Evolutionary conservation across 2,888 invertebrate species (phyloP), one percentile per base, ranked within the genome.

Genomic region (Sesamia inferens): DNA sequence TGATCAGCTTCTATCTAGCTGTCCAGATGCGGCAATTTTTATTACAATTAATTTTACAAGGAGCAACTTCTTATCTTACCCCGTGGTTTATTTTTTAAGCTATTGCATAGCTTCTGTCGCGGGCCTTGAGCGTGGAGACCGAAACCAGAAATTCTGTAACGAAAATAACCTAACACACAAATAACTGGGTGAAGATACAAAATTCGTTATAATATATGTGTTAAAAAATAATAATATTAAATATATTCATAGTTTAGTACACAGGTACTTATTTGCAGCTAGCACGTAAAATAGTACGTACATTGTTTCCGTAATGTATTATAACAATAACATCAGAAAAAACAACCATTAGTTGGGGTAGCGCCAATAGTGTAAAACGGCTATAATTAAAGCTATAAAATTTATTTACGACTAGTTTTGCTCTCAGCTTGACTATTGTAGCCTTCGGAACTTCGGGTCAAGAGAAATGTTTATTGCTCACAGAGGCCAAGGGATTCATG

Each of bases 311-410:
- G 6, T 4, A 16, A 11, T 4, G n/a, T 54, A 39, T 65, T n/a
- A 14, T 54, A 31, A 39, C 67, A 78, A 78, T 58, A 58, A 57
- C 62, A 31, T 47, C 39, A 48, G 22, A 39, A 69, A 62, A 54
- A 64, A 51, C 59, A 24, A 62, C 24, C 51, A 47, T 57, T 75
- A n/a, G 39, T 57, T 47, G 39, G 14, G 55, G 55, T 65, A 64
- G 22, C 66, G 63, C 76, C 76, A 54, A 61, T 68, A 71, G 42
- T 22, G 71, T 72, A 51, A 70, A 77, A 76, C 55, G 67, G 71
- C 47, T 63, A 74, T 76, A 76, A 85, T 85, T 76, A 75, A 81
- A 85, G 66, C 74, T 62, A 83, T 85, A 70, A 83, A 81, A 76
- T 73, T 71, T 74, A 82, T 84, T 80, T 78, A 81, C n/a, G 78